These are phyloP conservation scores for Phoenicopterus ruber DNA, from an alignment of 2,113 vertebrate genomes.

Conservation along the genomic window DNA sequence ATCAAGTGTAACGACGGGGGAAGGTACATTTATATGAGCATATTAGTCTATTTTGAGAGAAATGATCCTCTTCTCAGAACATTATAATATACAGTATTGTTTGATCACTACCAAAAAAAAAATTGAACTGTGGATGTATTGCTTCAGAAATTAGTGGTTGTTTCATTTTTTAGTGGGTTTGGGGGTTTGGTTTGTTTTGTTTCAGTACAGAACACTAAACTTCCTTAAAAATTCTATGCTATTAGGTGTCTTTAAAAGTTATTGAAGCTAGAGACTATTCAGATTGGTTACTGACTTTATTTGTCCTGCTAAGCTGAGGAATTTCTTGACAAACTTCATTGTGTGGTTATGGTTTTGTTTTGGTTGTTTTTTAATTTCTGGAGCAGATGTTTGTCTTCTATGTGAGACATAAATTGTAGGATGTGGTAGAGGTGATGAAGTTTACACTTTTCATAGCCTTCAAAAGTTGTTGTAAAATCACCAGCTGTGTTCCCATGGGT, in stretches of 20 bases:
- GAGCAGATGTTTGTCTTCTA: slow-evolving; percentile 1
- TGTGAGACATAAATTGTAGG: slow-evolving; percentile 15
- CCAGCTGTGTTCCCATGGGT: slow-evolving; percentile 8
- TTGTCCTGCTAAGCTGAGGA: background rate
- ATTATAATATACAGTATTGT: background rate
- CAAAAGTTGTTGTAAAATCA: slow-evolving; percentile 13
- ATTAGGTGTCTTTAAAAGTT: background rate
- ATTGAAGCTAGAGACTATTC: background rate
- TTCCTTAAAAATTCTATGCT: background rate
- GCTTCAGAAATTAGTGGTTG: background rate
- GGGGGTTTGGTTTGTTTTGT: background rate
- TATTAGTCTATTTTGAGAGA: background rate
- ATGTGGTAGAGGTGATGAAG: background rate
- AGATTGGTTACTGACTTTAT: background rate
- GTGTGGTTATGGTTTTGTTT: background rate
- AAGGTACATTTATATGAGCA: background rate
- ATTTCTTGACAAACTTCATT: background rate
- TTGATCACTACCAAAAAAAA: background rate
- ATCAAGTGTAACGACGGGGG: background rate
- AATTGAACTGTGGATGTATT: background rate
- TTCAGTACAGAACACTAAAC: background rate
- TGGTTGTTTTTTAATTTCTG: background rate
- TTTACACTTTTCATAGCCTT: background rate
- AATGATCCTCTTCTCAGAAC: background rate
- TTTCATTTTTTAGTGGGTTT: background rate